A percentile compares a stretch with the other conserved stretches of the same genome.
Evolutionary conservation across 2,113 vertebrate species (phyloP).

Genomic region (Anoura caudifer): DNA sequence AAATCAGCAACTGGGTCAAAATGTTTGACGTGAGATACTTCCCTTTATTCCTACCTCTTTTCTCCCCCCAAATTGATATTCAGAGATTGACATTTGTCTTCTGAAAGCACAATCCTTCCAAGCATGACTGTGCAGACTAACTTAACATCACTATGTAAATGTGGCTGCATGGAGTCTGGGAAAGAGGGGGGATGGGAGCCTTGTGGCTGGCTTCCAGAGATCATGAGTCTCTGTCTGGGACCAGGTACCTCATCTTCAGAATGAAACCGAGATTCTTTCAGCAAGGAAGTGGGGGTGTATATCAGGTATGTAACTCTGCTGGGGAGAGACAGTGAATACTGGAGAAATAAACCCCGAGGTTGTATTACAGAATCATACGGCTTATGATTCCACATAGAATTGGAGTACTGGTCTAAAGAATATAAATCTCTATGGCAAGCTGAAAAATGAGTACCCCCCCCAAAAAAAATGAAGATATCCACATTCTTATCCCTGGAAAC

Average conservation of each 20-base stretch:
- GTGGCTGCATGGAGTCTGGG: neutral
- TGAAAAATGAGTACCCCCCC: neutral
- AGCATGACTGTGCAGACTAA: neutral
- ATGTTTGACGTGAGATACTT: neutral
- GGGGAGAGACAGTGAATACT: neutral
- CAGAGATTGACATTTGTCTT: neutral
- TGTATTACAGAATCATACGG: neutral
- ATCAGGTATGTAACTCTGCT: neutral
- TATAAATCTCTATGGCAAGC: neutral
- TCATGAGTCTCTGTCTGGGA: neutral
- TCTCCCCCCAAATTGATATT: neutral
- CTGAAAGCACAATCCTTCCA: neutral
- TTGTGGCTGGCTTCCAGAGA: neutral
- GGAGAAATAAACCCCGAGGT: neutral
- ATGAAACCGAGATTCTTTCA: neutral
- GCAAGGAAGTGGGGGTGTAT: neutral
- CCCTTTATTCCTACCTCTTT: neutral
- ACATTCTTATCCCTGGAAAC: neutral
- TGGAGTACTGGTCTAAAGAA: neutral
- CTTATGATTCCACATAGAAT: neutral
- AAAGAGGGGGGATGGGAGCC: fast-evolving
- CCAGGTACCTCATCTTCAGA: neutral
- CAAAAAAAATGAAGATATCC: neutral
- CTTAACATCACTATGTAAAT: neutral
- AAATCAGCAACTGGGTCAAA: neutral